phyloP scores from a whole-genome alignment of 1,140 invertebrate genomes.

The Temnothorax nylanderi region DNA sequence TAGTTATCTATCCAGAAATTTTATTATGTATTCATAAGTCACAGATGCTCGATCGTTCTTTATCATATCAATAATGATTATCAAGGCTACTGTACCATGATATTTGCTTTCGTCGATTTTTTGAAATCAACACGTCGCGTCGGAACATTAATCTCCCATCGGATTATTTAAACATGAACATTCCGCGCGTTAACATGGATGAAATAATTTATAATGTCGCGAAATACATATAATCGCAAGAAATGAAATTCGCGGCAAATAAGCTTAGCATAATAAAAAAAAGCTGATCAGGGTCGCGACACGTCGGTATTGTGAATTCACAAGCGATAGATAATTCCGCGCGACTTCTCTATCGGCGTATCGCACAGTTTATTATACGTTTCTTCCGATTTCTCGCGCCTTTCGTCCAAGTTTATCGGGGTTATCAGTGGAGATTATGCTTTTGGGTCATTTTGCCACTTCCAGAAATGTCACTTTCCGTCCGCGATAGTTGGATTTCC shows the following conservation, averaged over 20 bases:
- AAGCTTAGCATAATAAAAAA: not conserved
- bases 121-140: not conserved
- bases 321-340: not conserved
- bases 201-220: not conserved
- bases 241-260: not conserved
- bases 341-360: not conserved
- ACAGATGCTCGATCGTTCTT: not conserved
- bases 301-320: not conserved
- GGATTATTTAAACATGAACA: not conserved
- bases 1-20: not conserved
- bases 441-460: conserved; percentile 62
- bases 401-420: conserved; percentile 60
- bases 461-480: not conserved
- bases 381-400: conserved; percentile 39
- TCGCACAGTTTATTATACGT: not conserved
- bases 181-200: not conserved
- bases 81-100: not conserved
- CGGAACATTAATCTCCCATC: not conserved
- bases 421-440: conserved; percentile 68
- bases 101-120: not conserved
- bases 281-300: not conserved
- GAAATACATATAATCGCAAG: not conserved
- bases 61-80: not conserved
- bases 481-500: not conserved
- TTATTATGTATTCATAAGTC: not conserved